Evolutionary conservation across 2,797 vertebrate species (phyloP), one percentile per base, ranked within the genome.

Genomic region (Micropoecilia bifurca): DNA sequence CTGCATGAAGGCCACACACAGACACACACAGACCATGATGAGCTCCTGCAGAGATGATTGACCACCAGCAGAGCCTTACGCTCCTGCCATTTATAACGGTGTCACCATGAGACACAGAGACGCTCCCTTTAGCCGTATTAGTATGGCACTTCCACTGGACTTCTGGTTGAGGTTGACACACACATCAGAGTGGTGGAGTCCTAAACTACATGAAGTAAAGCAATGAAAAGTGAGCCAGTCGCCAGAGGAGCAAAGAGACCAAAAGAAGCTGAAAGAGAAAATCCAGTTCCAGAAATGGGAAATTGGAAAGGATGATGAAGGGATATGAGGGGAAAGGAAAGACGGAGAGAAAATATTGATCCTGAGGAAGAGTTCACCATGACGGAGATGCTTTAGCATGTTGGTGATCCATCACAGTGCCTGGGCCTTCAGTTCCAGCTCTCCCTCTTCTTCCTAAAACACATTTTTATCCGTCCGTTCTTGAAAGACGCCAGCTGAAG

Each of bases 381-480:
- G 93, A 93, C 81, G 73, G 91, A 82, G 89, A 87, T 90, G 91
- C 88, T 66, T 86, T 87, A 80, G 85, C 78, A 55, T 92, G 89
- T 90, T 91, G 88, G 93, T 92, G 89, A 96, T 95, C 93, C 94
- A 95, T 95, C 95, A 95, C 88, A 71, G 76, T 74, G 75, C 85
- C 86, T 79, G 63, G 88, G 88, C 90, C 88, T 90, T 88, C 87
- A 90, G 89, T 87, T 86, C 80, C 53, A 69, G 66, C 45, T 8
- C 78, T 68, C 82, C 80, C 75, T 72, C 77, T 81, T 81, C 78
- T 82, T 66, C 85, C 82, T 75, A 87, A 93, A 95, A 91, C 74
- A 83, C 80, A 80, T 87, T 85, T 85, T 84, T 91, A 91, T 82
- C 82, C 78, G 81, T 77, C 87, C 81, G 63, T 45, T 55, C 80